phyloP scores from a whole-genome alignment of 2,797 vertebrate genomes.

The Distichodus sexfasciatus region DNA sequence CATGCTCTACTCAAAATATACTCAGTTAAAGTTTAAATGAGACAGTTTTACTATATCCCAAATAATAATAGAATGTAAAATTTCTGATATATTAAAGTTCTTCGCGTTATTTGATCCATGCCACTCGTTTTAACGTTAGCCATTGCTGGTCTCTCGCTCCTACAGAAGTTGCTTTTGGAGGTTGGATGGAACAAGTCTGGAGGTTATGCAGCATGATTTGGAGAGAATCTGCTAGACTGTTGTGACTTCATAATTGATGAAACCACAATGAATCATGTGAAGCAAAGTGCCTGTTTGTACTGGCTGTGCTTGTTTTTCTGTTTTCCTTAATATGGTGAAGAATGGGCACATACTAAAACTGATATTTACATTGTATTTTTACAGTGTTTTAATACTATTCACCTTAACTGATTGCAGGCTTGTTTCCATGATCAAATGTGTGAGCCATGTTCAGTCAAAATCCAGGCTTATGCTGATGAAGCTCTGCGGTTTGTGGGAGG shows the following conservation, averaged over 20 bases:
- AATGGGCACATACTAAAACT: no score
- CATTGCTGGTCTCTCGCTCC: background rate
- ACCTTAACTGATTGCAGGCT: slow-evolving; percentile 55
- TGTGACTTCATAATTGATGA: slow-evolving; percentile 80
- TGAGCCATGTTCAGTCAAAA: slow-evolving; percentile 69
- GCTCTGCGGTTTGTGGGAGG: slow-evolving; percentile 87
- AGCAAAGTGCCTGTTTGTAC: slow-evolving; percentile 61
- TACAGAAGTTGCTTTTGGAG: slow-evolving; percentile 85
- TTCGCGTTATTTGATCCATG: no score
- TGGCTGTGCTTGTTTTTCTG: background rate
- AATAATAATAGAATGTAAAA: no score
- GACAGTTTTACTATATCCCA: no score
- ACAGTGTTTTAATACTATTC: background rate
- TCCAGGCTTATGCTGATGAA: slow-evolving; percentile 80
- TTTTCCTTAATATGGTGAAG: background rate
- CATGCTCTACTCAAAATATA: background rate
- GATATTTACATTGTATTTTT: no score
- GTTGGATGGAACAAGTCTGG: slow-evolving; percentile 89
- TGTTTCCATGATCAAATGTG: slow-evolving; percentile 68
- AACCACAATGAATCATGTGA: slow-evolving; percentile 71
- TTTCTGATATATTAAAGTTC: no score
- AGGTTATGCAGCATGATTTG: slow-evolving; percentile 77
- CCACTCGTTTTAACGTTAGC: no score
- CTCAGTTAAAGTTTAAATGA: no score
- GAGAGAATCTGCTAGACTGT: slow-evolving; percentile 87